phyloP scores from a whole-genome alignment of 2,797 vertebrate genomes.

The Serranus cabrilla region DNA sequence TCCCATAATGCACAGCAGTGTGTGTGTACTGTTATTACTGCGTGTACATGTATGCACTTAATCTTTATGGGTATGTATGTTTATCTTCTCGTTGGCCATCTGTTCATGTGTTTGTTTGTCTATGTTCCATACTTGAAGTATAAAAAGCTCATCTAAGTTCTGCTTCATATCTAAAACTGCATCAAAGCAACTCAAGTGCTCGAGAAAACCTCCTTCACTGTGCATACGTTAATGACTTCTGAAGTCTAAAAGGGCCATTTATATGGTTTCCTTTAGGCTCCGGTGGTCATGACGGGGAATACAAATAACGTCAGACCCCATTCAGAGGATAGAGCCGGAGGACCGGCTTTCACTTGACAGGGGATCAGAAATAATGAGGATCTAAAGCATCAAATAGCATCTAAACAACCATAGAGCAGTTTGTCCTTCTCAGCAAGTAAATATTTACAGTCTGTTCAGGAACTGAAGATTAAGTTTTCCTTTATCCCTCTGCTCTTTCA shows the following conservation, averaged over 20 bases:
- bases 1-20: too few relatives aligned
- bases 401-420: slow-evolving; percentile 48
- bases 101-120: too few relatives aligned
- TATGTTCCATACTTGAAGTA: too few relatives aligned
- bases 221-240: slow-evolving; percentile 15
- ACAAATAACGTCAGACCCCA: slow-evolving; percentile 14
- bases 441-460: slow-evolving; percentile 55
- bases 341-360: slow-evolving; percentile 9
- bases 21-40: too few relatives aligned
- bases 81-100: too few relatives aligned
- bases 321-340: slow-evolving; percentile 4
- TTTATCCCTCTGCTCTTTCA: slow-evolving; percentile 22
- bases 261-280: slow-evolving; percentile 19
- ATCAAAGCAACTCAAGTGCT: slow-evolving; percentile 22
- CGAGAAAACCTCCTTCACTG: slow-evolving; percentile 3
- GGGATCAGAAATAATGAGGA: slow-evolving; percentile 32
- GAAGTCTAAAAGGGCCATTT: slow-evolving; percentile 19
- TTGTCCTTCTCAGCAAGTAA: slow-evolving; percentile 28
- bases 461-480: neutral
- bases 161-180: slow-evolving; percentile 6
- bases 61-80: too few relatives aligned
- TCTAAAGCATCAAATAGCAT: slow-evolving; percentile 34
- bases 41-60: too few relatives aligned
- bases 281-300: slow-evolving; percentile 4
- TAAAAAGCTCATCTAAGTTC: too few relatives aligned